These are phyloP conservation scores for Sceloporus undulatus DNA, from an alignment of 2,113 vertebrate species.

Conservation along the genomic window DNA sequence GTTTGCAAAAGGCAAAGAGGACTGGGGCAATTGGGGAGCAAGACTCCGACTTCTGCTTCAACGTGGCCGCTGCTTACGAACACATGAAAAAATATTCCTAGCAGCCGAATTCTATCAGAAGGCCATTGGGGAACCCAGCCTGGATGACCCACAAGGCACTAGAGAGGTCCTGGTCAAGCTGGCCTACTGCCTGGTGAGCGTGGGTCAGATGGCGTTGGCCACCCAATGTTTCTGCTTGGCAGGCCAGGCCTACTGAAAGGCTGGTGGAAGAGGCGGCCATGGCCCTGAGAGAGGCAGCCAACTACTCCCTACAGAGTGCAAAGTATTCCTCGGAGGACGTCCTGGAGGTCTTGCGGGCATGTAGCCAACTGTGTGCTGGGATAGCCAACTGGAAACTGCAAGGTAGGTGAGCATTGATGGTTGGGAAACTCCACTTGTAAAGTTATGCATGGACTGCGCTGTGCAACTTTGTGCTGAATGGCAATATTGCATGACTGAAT, in stretches of 20 bases:
- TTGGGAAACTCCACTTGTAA: too few species aligned
- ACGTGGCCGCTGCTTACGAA: slow-evolving; percentile 12
- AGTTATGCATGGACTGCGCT: too few species aligned
- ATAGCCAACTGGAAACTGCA: slow-evolving; percentile 23
- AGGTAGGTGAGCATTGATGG: not conserved
- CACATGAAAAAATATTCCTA: slow-evolving; percentile 46
- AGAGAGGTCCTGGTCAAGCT: slow-evolving; percentile 22
- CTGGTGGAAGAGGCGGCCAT: slow-evolving; percentile 41
- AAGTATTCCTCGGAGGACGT: not conserved
- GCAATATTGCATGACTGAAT: too few species aligned
- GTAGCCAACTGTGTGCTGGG: not conserved
- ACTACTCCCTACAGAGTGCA: slow-evolving; percentile 17
- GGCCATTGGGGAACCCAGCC: not conserved
- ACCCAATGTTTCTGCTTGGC: slow-evolving; percentile 38
- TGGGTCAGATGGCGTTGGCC: not conserved
- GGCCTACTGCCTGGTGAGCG: not conserved
- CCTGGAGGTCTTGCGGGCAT: slow-evolving; percentile 19
- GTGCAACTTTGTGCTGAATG: too few species aligned
- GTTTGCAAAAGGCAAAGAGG: slow-evolving; percentile 31
- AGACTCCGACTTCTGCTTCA: slow-evolving; percentile 27
- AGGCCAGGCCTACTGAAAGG: slow-evolving; percentile 19
- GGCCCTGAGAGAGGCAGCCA: slow-evolving; percentile 33
- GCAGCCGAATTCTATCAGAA: slow-evolving; percentile 23
- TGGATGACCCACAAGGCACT: not conserved
- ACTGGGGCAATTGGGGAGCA: not conserved